Percentiles rank a stretch among this genome's conserved stretches.
These are phyloP conservation scores for Perognathus longimembris DNA, from an alignment of 2,113 vertebrate species.

Conservation along the genomic window DNA sequence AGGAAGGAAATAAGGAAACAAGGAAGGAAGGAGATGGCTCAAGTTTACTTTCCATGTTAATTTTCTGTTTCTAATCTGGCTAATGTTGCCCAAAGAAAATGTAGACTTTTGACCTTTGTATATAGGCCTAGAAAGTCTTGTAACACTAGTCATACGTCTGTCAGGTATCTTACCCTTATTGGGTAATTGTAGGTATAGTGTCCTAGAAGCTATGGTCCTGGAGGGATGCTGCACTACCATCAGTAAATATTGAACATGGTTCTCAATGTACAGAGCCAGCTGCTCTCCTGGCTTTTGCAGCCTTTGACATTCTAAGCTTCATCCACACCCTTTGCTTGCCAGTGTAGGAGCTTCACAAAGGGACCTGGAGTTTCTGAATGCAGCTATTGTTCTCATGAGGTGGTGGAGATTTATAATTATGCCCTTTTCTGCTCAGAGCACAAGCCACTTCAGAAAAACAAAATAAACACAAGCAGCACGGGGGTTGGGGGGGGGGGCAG, in stretches of 20 bases:
- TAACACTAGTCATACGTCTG: neutral
- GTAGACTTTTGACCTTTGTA: neutral
- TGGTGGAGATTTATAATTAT: conserved; percentile 55
- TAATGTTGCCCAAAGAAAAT: neutral
- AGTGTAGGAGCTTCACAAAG: conserved; percentile 3
- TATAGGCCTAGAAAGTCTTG: neutral
- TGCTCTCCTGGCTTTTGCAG: neutral
- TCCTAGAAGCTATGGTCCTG: neutral
- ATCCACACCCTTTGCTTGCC: neutral
- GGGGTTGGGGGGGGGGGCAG: neutral
- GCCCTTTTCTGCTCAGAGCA: conserved; percentile 9
- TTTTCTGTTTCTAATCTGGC: neutral
- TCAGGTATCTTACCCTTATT: neutral
- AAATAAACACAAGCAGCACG: conserved; percentile 32
- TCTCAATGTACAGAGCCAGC: neutral
- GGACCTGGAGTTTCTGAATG: neutral
- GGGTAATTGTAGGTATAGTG: neutral
- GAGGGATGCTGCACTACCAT: neutral
- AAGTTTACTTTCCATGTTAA: neutral
- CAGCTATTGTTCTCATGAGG: conserved; percentile 40
- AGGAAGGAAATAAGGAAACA: too few relatives aligned
- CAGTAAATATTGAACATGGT: neutral
- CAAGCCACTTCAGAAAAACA: neutral
- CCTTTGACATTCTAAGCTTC: neutral
- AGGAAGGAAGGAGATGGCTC: neutral